phyloP scores from a whole-genome alignment of 2,888 invertebrate species.

The Plusia festucae region DNA sequence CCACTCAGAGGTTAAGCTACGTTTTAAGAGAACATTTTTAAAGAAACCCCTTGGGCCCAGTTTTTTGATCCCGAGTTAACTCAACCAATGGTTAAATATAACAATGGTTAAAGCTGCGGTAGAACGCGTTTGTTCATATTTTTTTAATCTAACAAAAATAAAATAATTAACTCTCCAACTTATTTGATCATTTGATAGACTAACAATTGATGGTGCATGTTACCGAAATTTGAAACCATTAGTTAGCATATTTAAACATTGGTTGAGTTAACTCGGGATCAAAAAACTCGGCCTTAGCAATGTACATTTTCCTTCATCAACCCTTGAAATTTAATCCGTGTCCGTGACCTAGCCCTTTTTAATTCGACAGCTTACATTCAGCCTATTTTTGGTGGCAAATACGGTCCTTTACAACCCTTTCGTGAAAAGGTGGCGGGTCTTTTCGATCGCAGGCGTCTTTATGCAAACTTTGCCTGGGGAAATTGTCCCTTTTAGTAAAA shows the following conservation, averaged over 20 bases:
- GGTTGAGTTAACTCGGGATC: too few relatives aligned
- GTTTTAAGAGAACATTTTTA: conserved; percentile 28
- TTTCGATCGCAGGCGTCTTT: conserved; percentile 57
- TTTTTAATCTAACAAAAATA: too few relatives aligned
- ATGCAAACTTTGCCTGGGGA: conserved; percentile 48
- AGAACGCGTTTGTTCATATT: too few relatives aligned
- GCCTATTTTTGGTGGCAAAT: conserved; percentile 59
- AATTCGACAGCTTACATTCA: conserved; percentile 65
- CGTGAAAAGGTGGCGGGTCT: conserved; percentile 59
- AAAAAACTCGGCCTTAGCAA: too few relatives aligned
- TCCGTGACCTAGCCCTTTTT: conserved; percentile 60
- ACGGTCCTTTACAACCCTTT: conserved; percentile 49
- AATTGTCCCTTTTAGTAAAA: conserved; percentile 37
- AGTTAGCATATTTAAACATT: too few relatives aligned
- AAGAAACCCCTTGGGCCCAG: conserved; percentile 28
- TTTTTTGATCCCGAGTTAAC: too few relatives aligned
- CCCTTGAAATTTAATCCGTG: conserved; percentile 66
- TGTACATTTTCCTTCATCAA: conserved; percentile 36
- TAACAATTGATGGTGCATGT: too few relatives aligned
- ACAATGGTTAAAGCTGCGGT: too few relatives aligned
- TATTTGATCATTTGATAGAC: too few relatives aligned
- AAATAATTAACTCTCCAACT: too few relatives aligned
- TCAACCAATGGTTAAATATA: too few relatives aligned
- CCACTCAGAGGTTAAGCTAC: conserved; percentile 15
- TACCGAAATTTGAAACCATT: too few relatives aligned